phyloP scores from a whole-genome alignment of 2,888 invertebrate species.

The Linnaemya tessellans region DNA sequence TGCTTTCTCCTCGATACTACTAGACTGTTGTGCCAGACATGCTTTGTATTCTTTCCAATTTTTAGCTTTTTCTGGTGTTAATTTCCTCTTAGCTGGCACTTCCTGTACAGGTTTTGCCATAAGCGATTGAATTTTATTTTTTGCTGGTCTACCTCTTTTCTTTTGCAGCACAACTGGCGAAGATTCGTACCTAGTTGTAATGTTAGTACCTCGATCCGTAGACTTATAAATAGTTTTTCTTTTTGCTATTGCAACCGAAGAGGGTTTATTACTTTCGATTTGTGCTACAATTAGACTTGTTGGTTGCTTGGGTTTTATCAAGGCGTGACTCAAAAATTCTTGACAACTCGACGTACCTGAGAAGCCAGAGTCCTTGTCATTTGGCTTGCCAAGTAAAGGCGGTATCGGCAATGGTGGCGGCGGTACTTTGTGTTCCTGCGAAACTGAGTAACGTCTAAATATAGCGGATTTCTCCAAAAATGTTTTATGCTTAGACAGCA shows the following conservation, averaged over 20 bases:
- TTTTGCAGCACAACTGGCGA: conserved; percentile 22
- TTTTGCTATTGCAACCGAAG: conserved; percentile 17
- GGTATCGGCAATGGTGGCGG: conserved; percentile 74
- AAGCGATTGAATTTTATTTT: conserved; percentile 20
- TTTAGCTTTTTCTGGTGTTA: conserved; percentile 71
- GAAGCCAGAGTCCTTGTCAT: conserved; percentile 35
- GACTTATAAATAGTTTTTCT: conserved; percentile 44
- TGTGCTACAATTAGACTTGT: conserved; percentile 79
- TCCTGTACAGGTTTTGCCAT: not conserved
- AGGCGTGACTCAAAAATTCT: conserved; percentile 75
- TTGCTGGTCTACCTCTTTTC: conserved; percentile 51
- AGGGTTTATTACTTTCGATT: conserved; percentile 75
- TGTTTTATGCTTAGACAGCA: conserved; percentile 76
- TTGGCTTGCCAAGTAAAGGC: conserved; percentile 60
- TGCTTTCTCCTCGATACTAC: not conserved
- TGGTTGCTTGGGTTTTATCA: conserved; percentile 76
- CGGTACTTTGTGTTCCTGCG: conserved; percentile 74
- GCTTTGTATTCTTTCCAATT: conserved; percentile 75
- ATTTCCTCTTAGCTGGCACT: conserved; percentile 5
- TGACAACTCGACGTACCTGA: conserved; percentile 52
- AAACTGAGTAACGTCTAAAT: conserved; percentile 77
- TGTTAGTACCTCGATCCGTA: not conserved
- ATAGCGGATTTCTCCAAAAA: conserved; percentile 77
- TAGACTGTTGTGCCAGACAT: conserved; percentile 62
- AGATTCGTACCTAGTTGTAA: not conserved